These are phyloP conservation scores for Semicossyphus pulcher DNA, from an alignment of 2,113 vertebrate genomes.

Conservation along the genomic window DNA sequence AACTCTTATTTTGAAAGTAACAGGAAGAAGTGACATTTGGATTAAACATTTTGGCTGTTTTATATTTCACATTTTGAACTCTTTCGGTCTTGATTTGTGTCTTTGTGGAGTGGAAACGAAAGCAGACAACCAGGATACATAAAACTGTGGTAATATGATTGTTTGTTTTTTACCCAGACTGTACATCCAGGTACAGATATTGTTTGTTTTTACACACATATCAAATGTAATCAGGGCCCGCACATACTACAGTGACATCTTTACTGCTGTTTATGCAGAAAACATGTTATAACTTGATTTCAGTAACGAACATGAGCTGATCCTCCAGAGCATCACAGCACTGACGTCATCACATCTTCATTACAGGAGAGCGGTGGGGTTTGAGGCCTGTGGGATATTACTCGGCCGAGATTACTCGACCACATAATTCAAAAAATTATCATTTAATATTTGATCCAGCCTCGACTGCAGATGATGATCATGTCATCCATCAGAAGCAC, in stretches of 20 bases:
- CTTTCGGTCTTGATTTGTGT: too few relatives aligned
- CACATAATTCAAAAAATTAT: slow-evolving; percentile 4
- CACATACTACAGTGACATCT: neutral
- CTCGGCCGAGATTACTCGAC: slow-evolving; percentile 35
- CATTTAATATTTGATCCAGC: slow-evolving; percentile 44
- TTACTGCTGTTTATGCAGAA: neutral
- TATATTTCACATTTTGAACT: too few relatives aligned
- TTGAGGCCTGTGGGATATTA: slow-evolving; percentile 28
- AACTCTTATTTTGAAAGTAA: neutral
- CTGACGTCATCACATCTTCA: slow-evolving; percentile 6
- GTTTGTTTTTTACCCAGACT: neutral
- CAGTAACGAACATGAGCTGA: neutral
- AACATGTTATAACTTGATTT: neutral
- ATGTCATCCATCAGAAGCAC: slow-evolving; percentile 16
- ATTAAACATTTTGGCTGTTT: too few relatives aligned
- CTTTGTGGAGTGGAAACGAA: too few relatives aligned
- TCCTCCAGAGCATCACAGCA: neutral
- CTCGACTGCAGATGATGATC: neutral
- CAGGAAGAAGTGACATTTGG: neutral
- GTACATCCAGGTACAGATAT: neutral
- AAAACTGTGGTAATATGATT: too few relatives aligned
- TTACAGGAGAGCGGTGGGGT: neutral
- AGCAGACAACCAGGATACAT: too few relatives aligned
- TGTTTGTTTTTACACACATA: neutral
- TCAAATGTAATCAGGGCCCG: neutral